Conservation (phyloP, 2,888 invertebrate genomes). For the Corbicula japonica region DNA sequence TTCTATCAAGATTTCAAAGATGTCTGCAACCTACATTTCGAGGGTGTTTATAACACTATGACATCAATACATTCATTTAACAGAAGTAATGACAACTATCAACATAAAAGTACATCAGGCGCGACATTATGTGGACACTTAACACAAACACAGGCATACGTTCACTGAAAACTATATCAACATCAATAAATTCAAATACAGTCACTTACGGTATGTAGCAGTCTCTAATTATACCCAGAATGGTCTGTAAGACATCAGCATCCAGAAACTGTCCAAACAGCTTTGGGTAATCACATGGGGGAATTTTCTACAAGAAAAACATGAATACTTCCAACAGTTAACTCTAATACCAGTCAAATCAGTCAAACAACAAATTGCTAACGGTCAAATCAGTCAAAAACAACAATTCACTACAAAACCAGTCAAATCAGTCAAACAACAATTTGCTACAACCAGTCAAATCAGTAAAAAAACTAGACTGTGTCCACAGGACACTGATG, state of each 20-base stretch:
- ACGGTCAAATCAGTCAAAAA: not conserved
- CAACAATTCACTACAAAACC: not conserved
- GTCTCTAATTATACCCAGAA: slow-evolving; percentile 74
- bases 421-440: no score
- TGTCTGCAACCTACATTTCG: not conserved
- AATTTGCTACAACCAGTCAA: no score
- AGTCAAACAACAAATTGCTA: no score
- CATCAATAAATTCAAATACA: not conserved
- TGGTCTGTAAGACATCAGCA: slow-evolving; percentile 77
- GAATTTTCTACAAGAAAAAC: slow-evolving; percentile 83
- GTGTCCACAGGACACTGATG: no score
- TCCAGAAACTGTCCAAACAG: slow-evolving; percentile 83
- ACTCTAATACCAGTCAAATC: no score
- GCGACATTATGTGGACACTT: not conserved
- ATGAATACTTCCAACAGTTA: no score
- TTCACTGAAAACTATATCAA: not conserved
- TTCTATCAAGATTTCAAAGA: no score
- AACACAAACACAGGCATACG: not conserved
- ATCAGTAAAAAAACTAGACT: no score
- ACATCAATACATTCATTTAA: not conserved
- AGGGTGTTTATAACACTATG: no score
- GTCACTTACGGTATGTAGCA: slow-evolving; percentile 78
- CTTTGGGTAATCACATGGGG: slow-evolving; percentile 74
- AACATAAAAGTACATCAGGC: not conserved
- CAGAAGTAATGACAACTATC: not conserved